Percentiles rank a stretch among this genome's conserved stretches.
phyloP scores from a whole-genome alignment of 2,113 vertebrate species.

The Indicator maculatus region DNA sequence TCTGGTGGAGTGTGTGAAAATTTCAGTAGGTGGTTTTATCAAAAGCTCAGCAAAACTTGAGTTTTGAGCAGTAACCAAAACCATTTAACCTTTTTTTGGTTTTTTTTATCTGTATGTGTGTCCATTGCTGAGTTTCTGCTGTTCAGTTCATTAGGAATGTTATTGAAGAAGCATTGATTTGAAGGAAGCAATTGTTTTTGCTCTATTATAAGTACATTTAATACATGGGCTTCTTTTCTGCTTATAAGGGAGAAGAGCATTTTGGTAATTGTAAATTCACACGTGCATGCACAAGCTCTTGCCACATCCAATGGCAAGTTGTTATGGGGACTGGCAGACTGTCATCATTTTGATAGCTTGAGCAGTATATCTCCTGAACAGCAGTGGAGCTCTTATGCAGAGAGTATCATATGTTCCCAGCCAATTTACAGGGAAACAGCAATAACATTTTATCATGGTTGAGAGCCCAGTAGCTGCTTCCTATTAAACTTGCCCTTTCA shows the following conservation, averaged over 20 bases:
- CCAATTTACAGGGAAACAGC: constrained; percentile 95
- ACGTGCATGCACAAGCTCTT: constrained; percentile 50
- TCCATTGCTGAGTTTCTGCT: background rate
- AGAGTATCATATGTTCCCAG: constrained; percentile 87
- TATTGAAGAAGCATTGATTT: constrained; percentile 61
- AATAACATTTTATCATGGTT: constrained; percentile 96
- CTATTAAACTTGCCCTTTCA: constrained; percentile 95
- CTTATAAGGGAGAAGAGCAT: constrained; percentile 73
- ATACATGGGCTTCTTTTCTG: constrained; percentile 66
- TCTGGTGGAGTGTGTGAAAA: background rate
- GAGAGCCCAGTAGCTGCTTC: constrained; percentile 92
- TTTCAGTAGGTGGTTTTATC: background rate
- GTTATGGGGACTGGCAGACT: constrained; percentile 93
- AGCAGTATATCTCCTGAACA: constrained; percentile 91
- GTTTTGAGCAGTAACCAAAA: background rate
- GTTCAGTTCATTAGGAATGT: constrained; percentile 63
- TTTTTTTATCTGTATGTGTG: background rate
- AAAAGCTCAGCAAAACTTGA: background rate
- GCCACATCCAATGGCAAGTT: constrained; percentile 83
- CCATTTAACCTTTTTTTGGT: background rate
- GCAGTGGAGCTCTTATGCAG: constrained; percentile 90
- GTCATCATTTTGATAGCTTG: constrained; percentile 91
- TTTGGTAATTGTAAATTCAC: constrained; percentile 80
- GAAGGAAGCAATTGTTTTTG: constrained; percentile 62
- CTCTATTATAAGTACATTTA: constrained; percentile 68